Percentiles rank a stretch among this genome's conserved stretches.
These are phyloP conservation scores for Trinorchestia longiramus DNA, from an alignment of 1,140 invertebrate genomes.

Conservation along the genomic window DNA sequence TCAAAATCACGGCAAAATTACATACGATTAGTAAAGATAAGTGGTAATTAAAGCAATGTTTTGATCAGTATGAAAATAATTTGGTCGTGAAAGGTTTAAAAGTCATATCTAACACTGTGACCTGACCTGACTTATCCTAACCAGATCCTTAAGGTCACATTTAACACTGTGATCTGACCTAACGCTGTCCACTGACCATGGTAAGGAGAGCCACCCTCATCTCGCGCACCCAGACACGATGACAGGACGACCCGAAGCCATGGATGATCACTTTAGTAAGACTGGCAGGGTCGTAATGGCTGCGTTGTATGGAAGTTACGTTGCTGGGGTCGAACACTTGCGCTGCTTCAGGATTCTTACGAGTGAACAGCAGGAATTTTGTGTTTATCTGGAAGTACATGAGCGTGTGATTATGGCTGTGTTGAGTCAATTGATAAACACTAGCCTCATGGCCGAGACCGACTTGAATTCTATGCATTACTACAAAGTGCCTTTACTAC, in stretches of 20 bases:
- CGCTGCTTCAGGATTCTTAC: conserved; percentile 68
- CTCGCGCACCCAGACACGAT: conserved; percentile 91
- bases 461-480: too few relatives aligned
- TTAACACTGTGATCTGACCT: too few relatives aligned
- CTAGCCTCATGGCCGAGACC: too few relatives aligned
- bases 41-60: too few relatives aligned
- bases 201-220: conserved; percentile 87
- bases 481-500: too few relatives aligned
- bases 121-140: too few relatives aligned
- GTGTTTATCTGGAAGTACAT: conserved; percentile 77
- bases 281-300: conserved; percentile 79
- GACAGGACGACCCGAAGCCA: conserved; percentile 91
- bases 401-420: not conserved
- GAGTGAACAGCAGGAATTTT: conserved; percentile 73
- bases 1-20: too few relatives aligned
- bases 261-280: conserved; percentile 93
- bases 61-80: too few relatives aligned
- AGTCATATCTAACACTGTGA: too few relatives aligned
- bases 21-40: too few relatives aligned
- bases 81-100: too few relatives aligned
- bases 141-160: too few relatives aligned
- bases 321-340: conserved; percentile 69
- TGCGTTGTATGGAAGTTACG: conserved; percentile 74
- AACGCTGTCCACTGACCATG: conserved; percentile 57
- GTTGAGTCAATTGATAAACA: not conserved